These are phyloP conservation scores for Hyla sarda DNA, from an alignment of 2,113 vertebrate species.

Conservation along the genomic window DNA sequence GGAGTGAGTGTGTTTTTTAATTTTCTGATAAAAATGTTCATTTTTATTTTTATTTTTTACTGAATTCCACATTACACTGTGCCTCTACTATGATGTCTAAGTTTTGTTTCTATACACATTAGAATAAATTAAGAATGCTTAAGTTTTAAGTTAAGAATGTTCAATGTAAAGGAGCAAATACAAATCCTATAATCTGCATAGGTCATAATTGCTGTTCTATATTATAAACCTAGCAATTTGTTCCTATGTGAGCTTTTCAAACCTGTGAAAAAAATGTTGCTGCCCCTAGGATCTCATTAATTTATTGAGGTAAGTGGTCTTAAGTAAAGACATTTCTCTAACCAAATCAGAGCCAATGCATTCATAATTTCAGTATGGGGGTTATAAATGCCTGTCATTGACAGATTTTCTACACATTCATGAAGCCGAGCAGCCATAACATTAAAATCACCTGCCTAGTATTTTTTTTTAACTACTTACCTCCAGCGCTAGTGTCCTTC, in stretches of 20 bases:
- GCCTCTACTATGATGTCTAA: slow-evolving; percentile 9
- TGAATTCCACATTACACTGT: slow-evolving; percentile 9
- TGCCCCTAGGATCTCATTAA: neutral
- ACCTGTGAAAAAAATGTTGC: neutral
- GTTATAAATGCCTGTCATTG: no score
- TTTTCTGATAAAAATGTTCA: neutral
- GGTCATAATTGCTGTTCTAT: neutral
- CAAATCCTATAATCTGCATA: neutral
- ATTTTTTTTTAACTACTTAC: no score
- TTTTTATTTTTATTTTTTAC: slow-evolving; percentile 7
- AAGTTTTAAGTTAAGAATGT: slow-evolving; percentile 22
- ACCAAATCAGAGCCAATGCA: neutral
- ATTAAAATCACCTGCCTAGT: no score
- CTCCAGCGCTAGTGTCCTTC: no score
- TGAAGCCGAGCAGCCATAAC: no score
- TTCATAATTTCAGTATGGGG: no score
- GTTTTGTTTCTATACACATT: neutral
- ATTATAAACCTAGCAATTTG: neutral
- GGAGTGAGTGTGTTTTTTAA: neutral
- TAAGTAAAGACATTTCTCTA: neutral
- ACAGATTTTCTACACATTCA: no score
- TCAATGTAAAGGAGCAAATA: neutral
- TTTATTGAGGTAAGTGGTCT: neutral
- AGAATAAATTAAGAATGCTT: slow-evolving; percentile 12
- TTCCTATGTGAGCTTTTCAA: neutral